These are phyloP conservation scores for Spondyliosoma cantharus DNA, from an alignment of 2,797 vertebrate genomes.

Conservation along the genomic window DNA sequence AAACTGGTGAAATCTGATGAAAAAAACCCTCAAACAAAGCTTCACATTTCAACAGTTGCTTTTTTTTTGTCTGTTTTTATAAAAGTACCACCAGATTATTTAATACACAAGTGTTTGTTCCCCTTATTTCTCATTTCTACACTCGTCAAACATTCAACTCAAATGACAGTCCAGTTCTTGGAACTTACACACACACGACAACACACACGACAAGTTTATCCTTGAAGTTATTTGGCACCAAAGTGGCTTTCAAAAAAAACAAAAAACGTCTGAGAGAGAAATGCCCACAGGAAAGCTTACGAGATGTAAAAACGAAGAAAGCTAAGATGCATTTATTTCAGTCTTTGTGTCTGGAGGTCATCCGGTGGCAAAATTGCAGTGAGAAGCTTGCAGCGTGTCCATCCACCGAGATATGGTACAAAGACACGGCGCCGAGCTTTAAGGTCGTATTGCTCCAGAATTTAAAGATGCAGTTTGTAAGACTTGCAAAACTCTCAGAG, in stretches of 20 bases:
- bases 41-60: constrained; percentile 31
- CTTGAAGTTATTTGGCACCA: constrained; percentile 49
- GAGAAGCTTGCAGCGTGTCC: constrained; percentile 14
- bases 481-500: constrained; percentile 1
- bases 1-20: constrained; percentile 6
- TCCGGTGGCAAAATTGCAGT: constrained; percentile 13
- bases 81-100: constrained; percentile 51
- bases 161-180: neutral
- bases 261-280: constrained; percentile 3
- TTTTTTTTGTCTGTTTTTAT: neutral
- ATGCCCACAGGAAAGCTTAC: constrained; percentile 12
- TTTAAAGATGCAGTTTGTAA: constrained; percentile 45
- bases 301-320: neutral
- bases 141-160: constrained; percentile 23
- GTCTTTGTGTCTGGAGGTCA: constrained; percentile 23
- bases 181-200: constrained; percentile 23
- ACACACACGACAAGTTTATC: constrained; percentile 15
- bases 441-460: constrained; percentile 44
- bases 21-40: constrained; percentile 10
- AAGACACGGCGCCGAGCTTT: constrained; percentile 15
- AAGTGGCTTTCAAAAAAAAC: constrained; percentile 25
- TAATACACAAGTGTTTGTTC: constrained; percentile 16
- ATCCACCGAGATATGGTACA: constrained; percentile 13
- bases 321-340: constrained; percentile 3
- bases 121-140: constrained; percentile 7